These are phyloP conservation scores for Zhuqinia jingwanae DNA, from an alignment of 2,888 invertebrate genomes.

Conservation along the genomic window DNA sequence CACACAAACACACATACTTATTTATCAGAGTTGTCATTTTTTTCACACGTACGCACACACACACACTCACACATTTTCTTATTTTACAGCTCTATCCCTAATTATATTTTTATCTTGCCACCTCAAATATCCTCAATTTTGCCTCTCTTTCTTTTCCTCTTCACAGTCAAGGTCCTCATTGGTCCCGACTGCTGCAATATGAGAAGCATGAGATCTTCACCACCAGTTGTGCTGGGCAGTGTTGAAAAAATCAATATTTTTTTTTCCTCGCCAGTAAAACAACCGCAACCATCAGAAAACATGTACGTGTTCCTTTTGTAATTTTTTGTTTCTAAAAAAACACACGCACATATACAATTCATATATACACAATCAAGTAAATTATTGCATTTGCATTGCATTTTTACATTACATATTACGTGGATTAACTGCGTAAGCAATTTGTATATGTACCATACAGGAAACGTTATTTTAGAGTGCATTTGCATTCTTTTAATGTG, in stretches of 20 bases:
- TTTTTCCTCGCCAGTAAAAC: not conserved
- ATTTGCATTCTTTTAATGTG: too few relatives aligned
- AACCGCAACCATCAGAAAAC: not conserved
- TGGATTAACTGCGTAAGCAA: not conserved
- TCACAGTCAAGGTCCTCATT: not conserved
- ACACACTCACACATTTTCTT: not conserved
- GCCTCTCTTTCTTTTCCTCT: slow-evolving; percentile 15
- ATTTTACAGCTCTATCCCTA: not conserved
- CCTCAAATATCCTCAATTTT: slow-evolving; percentile 50
- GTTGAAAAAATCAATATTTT: slow-evolving; percentile 41
- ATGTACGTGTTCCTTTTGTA: not conserved
- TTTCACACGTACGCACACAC: not conserved
- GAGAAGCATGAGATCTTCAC: slow-evolving; percentile 26
- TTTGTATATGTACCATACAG: too few relatives aligned
- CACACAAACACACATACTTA: not conserved
- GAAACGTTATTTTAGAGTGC: too few relatives aligned
- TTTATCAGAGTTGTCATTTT: not conserved
- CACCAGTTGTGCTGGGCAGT: slow-evolving; percentile 33
- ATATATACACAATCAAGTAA: not conserved
- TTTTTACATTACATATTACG: not conserved
- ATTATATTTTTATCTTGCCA: slow-evolving; percentile 14
- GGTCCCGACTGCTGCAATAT: not conserved
- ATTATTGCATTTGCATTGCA: too few relatives aligned
- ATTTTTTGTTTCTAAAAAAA: not conserved
- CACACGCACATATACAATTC: not conserved